Conservation (phyloP, 64 coral and sea anemone species). For the Acropora tenuis region DNA sequence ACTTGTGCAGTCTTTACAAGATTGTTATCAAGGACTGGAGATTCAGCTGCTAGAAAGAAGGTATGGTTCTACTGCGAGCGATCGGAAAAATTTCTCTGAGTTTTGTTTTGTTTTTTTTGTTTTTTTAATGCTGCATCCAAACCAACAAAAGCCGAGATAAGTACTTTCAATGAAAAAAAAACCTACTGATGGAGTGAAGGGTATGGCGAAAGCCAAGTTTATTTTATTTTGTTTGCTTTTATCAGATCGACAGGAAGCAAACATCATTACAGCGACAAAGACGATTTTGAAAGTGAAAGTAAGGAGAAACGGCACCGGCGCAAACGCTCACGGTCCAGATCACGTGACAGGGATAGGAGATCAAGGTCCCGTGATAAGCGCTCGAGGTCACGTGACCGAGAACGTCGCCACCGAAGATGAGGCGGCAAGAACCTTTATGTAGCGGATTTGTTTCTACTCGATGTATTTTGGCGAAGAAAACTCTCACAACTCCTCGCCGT, state of each 20-base stretch:
- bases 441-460: too few relatives aligned
- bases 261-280: constrained; percentile 82
- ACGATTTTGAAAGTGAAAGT: constrained; percentile 63
- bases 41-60: constrained; percentile 90
- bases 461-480: too few relatives aligned
- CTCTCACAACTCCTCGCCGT: too few relatives aligned
- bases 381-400: constrained; percentile 84
- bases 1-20: constrained; percentile 87
- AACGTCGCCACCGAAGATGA: constrained; percentile 63
- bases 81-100: background rate
- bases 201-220: background rate
- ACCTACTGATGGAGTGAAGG: too few relatives aligned
- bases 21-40: constrained; percentile 90
- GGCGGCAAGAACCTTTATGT: too few relatives aligned
- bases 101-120: too few relatives aligned
- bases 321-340: constrained; percentile 87
- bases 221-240: background rate
- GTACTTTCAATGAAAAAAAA: too few relatives aligned
- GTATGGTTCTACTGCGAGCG: background rate
- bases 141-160: too few relatives aligned
- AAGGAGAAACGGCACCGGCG: constrained; percentile 78
- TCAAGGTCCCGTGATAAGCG: constrained; percentile 75
- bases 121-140: too few relatives aligned
- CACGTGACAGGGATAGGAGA: constrained; percentile 60
- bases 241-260: constrained; percentile 41